Conservation (phyloP, 2,113 vertebrate genomes). For the Embiotoca jacksoni region DNA sequence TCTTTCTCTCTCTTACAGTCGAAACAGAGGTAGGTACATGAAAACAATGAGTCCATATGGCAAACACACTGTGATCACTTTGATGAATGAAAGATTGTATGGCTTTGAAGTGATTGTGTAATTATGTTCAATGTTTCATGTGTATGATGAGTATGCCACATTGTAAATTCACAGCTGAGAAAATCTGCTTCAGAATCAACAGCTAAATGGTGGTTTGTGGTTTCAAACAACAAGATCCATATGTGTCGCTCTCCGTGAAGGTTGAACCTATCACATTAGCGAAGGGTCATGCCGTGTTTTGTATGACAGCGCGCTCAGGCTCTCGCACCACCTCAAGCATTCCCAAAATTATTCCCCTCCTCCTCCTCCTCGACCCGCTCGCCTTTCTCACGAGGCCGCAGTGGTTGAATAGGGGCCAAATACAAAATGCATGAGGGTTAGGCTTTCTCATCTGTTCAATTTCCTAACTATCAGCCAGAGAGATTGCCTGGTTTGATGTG, state of each 20-base stretch:
- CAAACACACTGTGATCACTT: slow-evolving; percentile 81
- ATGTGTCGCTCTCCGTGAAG: slow-evolving; percentile 71
- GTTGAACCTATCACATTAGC: slow-evolving; percentile 73
- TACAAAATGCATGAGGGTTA: slow-evolving; percentile 85
- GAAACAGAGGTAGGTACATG: slow-evolving; percentile 77
- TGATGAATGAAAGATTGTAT: slow-evolving; percentile 79
- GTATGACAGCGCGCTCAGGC: slow-evolving; percentile 68
- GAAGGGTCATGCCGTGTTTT: slow-evolving; percentile 71
- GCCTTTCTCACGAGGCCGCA: slow-evolving; percentile 60
- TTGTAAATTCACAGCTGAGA: slow-evolving; percentile 82
- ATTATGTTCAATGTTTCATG: slow-evolving; percentile 80
- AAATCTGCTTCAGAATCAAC: slow-evolving; percentile 77
- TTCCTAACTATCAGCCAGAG: slow-evolving; percentile 82
- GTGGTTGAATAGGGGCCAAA: slow-evolving; percentile 72
- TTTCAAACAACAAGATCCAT: slow-evolving; percentile 77
- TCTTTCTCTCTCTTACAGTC: slow-evolving; percentile 60
- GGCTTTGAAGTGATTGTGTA: slow-evolving; percentile 82
- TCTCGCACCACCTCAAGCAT: slow-evolving; percentile 67
- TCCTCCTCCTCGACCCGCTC: not conserved
- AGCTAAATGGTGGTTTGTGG: slow-evolving; percentile 77
- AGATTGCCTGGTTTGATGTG: slow-evolving; percentile 84
- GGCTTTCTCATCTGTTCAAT: slow-evolving; percentile 86
- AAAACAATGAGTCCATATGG: slow-evolving; percentile 80
- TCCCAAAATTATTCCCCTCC: slow-evolving; percentile 55
- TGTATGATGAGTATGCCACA: slow-evolving; percentile 79